Evolutionary conservation across 2,113 vertebrate species (phyloP), one percentile per base, ranked within the genome.

Genomic region (Dromas ardeola): DNA sequence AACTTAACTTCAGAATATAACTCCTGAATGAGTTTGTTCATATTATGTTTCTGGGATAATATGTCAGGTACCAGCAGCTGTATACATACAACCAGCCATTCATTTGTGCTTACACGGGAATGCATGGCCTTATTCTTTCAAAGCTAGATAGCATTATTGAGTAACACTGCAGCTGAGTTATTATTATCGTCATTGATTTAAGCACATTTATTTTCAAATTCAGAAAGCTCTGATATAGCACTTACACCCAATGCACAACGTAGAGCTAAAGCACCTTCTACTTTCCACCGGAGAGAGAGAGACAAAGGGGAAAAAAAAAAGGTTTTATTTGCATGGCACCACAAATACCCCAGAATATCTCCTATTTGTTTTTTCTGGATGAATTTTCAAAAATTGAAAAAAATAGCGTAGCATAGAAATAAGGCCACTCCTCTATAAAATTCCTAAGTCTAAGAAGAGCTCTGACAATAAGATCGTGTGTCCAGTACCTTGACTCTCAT

Each of bases 141-240:
- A 40, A 93, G 32, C 8, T 38, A 62, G 62, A 70, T 36, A 93
- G 30, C 38, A 25, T 52, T 89, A 85, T 6, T 69, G 66, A 85
- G 56, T 59, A 88, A 78, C 29, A 58, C 32, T 71, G 27, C 14
- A 29, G 62, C 61, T 89, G n/a, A 93, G 20, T 81, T 84, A 67
- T 86, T 86, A 83, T 79, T 67, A 81, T 69, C 40, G 20, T 91
- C 77, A 87, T 77, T 71, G 83, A 84, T 92, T 88, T 76, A 65
- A 87, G 14, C 56, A 76, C 25, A 52, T 92, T 90, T 82, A 81
- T 92, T 94, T 95, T 86, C 74, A 30, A 90, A 90, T 80, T 50
- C 63, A 66, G 38, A 88, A 78, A 81, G 72, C 47, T 91, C 73
- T 84, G 65, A 76, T 52, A 52, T 15, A 72, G 36, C 58, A n/a